These are phyloP conservation scores for Pedionomus torquatus DNA, from an alignment of 2,113 vertebrate species.

Conservation along the genomic window DNA sequence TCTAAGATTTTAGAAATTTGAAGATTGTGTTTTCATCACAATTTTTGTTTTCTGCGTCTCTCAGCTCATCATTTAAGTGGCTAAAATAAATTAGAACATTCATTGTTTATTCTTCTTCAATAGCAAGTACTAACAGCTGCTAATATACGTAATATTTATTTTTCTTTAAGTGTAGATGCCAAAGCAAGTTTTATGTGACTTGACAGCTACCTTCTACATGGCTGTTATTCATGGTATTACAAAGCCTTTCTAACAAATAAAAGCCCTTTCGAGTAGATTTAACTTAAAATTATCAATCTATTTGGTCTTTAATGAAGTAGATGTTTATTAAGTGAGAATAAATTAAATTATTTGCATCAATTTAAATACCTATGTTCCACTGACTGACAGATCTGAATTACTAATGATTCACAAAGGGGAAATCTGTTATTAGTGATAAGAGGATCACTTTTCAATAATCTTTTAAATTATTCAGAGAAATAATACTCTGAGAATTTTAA, in stretches of 20 bases:
- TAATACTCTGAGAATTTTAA: not conserved
- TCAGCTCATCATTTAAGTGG: not conserved
- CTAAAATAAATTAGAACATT: not conserved
- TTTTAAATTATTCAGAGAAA: slow-evolving; percentile 41
- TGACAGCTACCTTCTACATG: not conserved
- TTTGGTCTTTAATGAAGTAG: slow-evolving; percentile 21
- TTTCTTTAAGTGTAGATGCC: not conserved
- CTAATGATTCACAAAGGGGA: slow-evolving; percentile 15
- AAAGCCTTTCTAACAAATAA: slow-evolving; percentile 6
- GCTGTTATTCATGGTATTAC: not conserved
- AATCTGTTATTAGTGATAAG: slow-evolving; percentile 34
- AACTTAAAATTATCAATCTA: not conserved
- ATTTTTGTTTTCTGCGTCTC: not conserved
- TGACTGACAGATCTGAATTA: slow-evolving; percentile 28
- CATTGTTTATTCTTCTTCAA: not conserved
- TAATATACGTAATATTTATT: not conserved
- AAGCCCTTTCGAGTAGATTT: not conserved
- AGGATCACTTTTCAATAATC: slow-evolving; percentile 22
- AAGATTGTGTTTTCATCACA: not conserved
- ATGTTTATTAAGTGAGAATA: slow-evolving; percentile 36
- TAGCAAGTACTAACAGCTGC: not conserved
- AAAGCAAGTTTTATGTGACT: not conserved
- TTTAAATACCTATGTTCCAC: slow-evolving; percentile 7
- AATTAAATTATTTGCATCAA: slow-evolving; percentile 59
- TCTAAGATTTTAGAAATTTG: not conserved